Evolutionary conservation across 2,113 vertebrate genomes (phyloP).

Genomic region (Microcebus tavaratra): DNA sequence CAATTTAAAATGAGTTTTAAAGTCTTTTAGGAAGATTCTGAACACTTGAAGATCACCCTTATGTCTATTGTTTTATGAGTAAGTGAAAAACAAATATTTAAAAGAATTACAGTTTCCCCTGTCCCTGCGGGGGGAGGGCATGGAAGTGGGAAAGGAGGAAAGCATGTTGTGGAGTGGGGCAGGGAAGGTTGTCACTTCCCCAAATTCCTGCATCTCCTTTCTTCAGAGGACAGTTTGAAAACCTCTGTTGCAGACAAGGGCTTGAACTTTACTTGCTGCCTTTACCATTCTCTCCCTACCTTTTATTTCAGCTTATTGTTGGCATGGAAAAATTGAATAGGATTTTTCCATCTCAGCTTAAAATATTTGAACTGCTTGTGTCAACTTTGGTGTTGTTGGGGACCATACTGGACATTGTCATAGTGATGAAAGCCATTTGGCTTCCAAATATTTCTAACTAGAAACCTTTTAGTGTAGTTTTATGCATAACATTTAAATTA

Average conservation of each 20-base stretch:
- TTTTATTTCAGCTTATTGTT: conserved; percentile 1
- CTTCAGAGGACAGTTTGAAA: neutral
- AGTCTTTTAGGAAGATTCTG: neutral
- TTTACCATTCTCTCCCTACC: neutral
- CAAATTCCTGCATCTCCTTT: neutral
- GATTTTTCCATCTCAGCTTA: neutral
- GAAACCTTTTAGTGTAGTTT: neutral
- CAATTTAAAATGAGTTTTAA: conserved; percentile 38
- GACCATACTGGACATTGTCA: neutral
- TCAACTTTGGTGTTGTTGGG: neutral
- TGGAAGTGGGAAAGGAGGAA: neutral
- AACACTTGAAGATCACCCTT: neutral
- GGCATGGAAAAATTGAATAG: neutral
- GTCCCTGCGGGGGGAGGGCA: neutral
- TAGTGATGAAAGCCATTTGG: neutral
- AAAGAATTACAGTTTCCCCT: neutral
- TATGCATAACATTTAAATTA: conserved; percentile 15
- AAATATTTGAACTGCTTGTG: neutral
- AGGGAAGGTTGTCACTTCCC: neutral
- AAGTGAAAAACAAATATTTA: neutral
- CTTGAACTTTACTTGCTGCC: neutral
- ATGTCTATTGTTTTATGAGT: neutral
- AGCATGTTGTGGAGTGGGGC: neutral
- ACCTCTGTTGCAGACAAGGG: neutral
- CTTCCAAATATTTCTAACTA: conserved; percentile 5